These are phyloP conservation scores for Drosophila bunnanda DNA, from an alignment of 2,888 invertebrate species.

Conservation along the genomic window DNA sequence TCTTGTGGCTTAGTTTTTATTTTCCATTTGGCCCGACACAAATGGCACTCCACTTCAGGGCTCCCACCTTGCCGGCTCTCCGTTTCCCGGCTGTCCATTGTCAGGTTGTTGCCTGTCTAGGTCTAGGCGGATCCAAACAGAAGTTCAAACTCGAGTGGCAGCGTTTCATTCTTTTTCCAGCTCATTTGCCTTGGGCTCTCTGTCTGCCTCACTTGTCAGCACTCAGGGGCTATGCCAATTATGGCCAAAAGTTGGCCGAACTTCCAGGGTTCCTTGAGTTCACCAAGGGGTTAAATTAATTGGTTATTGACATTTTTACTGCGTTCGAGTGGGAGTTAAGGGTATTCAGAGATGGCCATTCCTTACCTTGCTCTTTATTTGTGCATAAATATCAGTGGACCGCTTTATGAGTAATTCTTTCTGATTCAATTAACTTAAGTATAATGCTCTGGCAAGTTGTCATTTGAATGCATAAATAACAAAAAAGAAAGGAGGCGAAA, in stretches of 20 bases:
- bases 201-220: conserved; percentile 44
- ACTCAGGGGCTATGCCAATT: conserved; percentile 19
- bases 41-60: conserved; percentile 37
- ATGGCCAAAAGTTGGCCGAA: conserved; percentile 6
- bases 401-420: conserved; percentile 52
- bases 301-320: conserved; percentile 13
- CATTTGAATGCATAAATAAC: conserved; percentile 28
- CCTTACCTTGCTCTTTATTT: conserved; percentile 1
- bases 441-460: conserved; percentile 24
- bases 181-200: conserved; percentile 56
- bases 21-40: conserved; percentile 51
- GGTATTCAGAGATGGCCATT: conserved; percentile 4
- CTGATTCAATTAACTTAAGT: conserved; percentile 69
- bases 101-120: conserved; percentile 77
- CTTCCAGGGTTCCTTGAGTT: conserved; percentile 8
- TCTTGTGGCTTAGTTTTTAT: conserved; percentile 69
- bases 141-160: conserved; percentile 47
- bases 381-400: conserved; percentile 13
- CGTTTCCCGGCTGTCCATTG: conserved; percentile 53
- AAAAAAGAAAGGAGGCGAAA: neutral
- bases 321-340: neutral
- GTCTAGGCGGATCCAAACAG: conserved; percentile 56
- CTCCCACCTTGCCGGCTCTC: conserved; percentile 16
- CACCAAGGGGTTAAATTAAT: conserved; percentile 9
- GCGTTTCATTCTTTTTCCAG: conserved; percentile 48